A percentile compares a stretch with the other conserved stretches of the same genome.
phyloP scores from a whole-genome alignment of 2,797 vertebrate genomes.

The Enteromius trimaculatus region DNA sequence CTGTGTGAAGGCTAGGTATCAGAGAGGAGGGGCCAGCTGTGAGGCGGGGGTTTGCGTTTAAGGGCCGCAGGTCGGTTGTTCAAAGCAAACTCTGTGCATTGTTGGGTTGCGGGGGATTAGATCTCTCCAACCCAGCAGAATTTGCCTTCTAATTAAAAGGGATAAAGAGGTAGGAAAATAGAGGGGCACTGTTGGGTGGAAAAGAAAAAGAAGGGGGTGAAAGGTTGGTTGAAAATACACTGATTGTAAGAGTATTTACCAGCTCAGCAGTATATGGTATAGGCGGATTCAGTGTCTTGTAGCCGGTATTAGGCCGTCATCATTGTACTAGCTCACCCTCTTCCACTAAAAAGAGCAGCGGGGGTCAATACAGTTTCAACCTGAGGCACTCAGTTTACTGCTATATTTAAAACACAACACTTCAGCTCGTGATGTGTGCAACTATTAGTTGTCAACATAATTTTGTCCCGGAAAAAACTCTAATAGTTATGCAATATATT shows the following conservation, averaged over 20 bases:
- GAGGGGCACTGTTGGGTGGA: conserved; percentile 81
- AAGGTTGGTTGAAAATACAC: conserved; percentile 83
- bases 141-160: conserved; percentile 99
- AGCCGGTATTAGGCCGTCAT: conserved; percentile 48
- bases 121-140: conserved; percentile 97
- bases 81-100: conserved; percentile 99
- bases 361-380: conserved; percentile 33
- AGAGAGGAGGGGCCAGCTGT: conserved; percentile 46
- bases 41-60: conserved; percentile 69
- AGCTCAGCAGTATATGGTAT: conserved; percentile 61
- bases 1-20: conserved; percentile 6
- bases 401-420: conserved; percentile 12
- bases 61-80: conserved; percentile 88
- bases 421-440: background rate
- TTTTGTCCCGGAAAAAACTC: background rate
- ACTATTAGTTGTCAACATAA: background rate
- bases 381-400: background rate
- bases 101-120: conserved; percentile 99
- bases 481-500: background rate
- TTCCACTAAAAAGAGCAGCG: conserved; percentile 54
- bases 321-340: conserved; percentile 42
- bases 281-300: conserved; percentile 55
- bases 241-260: conserved; percentile 76
- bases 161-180: conserved; percentile 93
- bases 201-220: conserved; percentile 78